A percentile compares a stretch with the other conserved stretches of the same genome.
phyloP scores from a whole-genome alignment of 2,113 vertebrate genomes.

The Cairina moschata region DNA sequence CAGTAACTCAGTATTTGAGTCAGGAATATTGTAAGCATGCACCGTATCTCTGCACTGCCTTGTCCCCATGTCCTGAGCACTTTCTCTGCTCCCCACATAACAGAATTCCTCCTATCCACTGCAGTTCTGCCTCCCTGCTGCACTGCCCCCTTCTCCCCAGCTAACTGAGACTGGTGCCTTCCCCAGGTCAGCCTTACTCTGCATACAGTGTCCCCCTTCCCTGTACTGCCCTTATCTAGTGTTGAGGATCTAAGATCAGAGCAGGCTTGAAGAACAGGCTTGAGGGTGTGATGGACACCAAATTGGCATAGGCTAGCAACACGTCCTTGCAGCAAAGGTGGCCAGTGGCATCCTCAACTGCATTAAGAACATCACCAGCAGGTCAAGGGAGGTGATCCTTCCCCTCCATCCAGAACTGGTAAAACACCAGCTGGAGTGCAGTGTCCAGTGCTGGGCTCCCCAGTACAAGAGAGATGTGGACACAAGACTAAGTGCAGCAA shows the following conservation, averaged over 20 bases:
- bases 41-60: background rate
- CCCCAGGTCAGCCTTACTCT: background rate
- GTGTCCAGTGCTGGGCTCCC: no score
- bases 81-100: background rate
- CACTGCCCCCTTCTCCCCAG: background rate
- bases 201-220: background rate
- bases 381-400: background rate
- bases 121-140: background rate
- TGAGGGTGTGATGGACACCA: background rate
- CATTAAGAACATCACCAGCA: background rate
- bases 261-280: background rate
- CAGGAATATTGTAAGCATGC: background rate
- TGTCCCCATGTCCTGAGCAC: background rate
- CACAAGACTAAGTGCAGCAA: no score
- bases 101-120: background rate
- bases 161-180: background rate
- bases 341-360: background rate
- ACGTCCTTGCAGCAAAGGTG: background rate
- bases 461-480: no score
- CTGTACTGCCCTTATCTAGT: background rate
- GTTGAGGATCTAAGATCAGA: background rate
- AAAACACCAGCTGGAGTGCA: no score
- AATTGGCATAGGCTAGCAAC: background rate
- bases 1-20: background rate
- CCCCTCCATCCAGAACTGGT: no score